A percentile compares a stretch with the other conserved stretches of the same genome.
phyloP scores from a whole-genome alignment of 2,113 vertebrate species.

The Struthidea cinerea region DNA sequence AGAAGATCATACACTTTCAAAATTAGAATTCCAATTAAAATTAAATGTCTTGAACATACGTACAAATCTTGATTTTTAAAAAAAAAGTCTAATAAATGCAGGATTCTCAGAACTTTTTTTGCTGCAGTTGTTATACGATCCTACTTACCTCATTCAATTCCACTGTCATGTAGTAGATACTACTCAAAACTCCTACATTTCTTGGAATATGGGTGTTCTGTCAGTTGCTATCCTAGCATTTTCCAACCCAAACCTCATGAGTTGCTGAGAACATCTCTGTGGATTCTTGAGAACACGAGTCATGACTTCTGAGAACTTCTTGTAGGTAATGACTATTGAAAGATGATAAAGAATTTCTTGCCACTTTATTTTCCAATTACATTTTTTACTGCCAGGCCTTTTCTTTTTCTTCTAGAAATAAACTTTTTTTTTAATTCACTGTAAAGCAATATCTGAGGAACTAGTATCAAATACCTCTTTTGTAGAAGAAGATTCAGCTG shows the following conservation, averaged over 20 bases:
- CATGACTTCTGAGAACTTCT: neutral
- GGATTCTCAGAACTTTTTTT: neutral
- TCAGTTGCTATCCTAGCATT: neutral
- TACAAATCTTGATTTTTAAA: neutral
- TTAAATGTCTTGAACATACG: neutral
- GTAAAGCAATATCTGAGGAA: neutral
- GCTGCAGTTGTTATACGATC: neutral
- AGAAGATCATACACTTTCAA: neutral
- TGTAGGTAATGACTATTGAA: neutral
- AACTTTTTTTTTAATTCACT: neutral
- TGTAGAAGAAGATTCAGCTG: neutral
- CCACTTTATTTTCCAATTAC: neutral
- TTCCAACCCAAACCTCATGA: neutral
- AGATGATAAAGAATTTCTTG: neutral
- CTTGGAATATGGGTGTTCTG: neutral
- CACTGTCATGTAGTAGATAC: neutral
- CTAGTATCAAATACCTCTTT: neutral
- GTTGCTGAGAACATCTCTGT: neutral
- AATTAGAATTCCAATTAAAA: neutral
- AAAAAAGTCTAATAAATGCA: neutral
- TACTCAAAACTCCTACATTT: neutral
- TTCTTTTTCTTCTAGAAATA: neutral
- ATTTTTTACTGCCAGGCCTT: neutral
- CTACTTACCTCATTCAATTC: neutral
- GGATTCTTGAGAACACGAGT: neutral